Base-by-base conservation (phyloP, 1,140 invertebrate genomes). In the Adoxophyes honmai region DNA sequence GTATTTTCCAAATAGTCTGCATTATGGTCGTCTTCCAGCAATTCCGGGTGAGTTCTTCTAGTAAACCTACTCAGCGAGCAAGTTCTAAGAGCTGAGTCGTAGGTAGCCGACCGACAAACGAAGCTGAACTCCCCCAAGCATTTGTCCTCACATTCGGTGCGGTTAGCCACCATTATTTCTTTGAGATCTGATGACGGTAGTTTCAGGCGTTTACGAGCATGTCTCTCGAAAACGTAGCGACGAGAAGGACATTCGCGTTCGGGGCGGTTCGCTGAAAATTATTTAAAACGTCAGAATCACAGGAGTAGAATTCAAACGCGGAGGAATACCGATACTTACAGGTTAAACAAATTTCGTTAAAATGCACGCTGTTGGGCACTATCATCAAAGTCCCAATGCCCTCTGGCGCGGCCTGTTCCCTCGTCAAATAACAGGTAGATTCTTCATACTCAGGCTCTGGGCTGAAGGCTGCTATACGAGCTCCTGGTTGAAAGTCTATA, bases 1-100 rank as follows among this genome's bases (percentile, higher is more conserved):
- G 96, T 96, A 73, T 98, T 98, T 90, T 98, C 96, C 63, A 97
- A 89, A 81, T 98, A 98, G 81, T 97, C 96, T 0, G 94, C 94
- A 80, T 95, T 95, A 0, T 95, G 93, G 81, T 97, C 95, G 65
- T 96, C 94, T 74, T 95, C 93, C 18, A 96, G 76, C 1, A 96
- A 87, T 68, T 95, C 95, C 0, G 96, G 95, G 81, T 96, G 95
- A 0, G 95, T 96, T 66, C 96, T 90, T 66, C 95, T 89, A 0
- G 96, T 97, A 68, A 96, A 96, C 57, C 90, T 77, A 75, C 95
- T 96, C 8, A 97, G 77, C 1, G 93, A 93, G 75, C 96, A 98
- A 38, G 93, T 95, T 42, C 94, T 90, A 62, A 94, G 88, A 0
- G 92, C 91, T 0, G 93, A 91, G 73, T 97, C 95, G 71, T 93